Base-by-base conservation (phyloP, 2,888 invertebrate genomes). In the Eilema depressum region DNA sequence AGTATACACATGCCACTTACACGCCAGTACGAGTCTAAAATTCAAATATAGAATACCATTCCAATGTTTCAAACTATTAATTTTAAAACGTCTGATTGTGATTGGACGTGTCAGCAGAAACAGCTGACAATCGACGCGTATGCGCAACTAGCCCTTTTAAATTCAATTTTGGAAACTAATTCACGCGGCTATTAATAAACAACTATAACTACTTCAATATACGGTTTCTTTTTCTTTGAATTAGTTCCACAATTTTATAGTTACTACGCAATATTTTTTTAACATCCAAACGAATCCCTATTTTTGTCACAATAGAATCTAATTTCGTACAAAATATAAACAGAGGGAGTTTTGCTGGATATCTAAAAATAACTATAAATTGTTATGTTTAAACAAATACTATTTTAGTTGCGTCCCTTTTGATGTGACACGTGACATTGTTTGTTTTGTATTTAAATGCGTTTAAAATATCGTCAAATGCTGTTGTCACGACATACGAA, bases 401-500 rank as follows among this genome's bases (percentile, higher is more conserved):
- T 83, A 85, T 85, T 88, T 88, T 83, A 79, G 82, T 80, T 77
- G 77, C 63, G 70, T 76, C 76, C 80, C 84, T 84, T 89, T 89
- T 89, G 87, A 89, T 89, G 87, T 89, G 88, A 86, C 88, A 82
- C 77, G 79, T 77, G 80, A 85, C 81, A 87, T 77, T 85, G 84
- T 87, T 83, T 86, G 84, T 86, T 79, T 79, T 84, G 78, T 80
- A 79, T 82, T 76, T 79, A 79, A 77, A 81, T 83, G 82, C 80
- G 76, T 88, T 84, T 85, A 82, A 85, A 86, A 86, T 85, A 86
- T 79, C 81, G 81, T 83, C 77, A 78, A 79, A 79, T 83, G 77
- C 77, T 80, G 77, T 77, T 72, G 66, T 73, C 66, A 59, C 71
- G 86, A 81, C 79, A 80, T 78, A 69, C 71, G 69, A 62, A 59